These are phyloP conservation scores for Pseudoatta argentina DNA, from an alignment of 1,140 invertebrate species.

Conservation along the genomic window DNA sequence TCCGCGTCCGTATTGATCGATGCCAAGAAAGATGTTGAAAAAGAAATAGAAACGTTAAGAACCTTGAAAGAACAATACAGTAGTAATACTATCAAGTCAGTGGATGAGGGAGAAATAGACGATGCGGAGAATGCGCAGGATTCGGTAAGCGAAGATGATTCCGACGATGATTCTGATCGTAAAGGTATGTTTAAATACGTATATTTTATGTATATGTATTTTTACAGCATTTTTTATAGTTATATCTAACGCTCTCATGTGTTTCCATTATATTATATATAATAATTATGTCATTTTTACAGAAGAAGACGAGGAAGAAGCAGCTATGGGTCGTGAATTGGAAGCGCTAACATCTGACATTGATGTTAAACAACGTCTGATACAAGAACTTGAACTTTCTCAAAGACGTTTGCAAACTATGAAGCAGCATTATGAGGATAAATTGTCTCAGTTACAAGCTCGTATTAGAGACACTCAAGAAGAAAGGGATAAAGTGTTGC, in stretches of 20 bases:
- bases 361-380: conserved; percentile 96
- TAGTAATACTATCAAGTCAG: conserved; percentile 76
- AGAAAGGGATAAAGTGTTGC: conserved; percentile 97
- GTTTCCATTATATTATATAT: not conserved
- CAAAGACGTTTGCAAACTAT: conserved; percentile 94
- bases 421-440: conserved; percentile 97
- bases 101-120: conserved; percentile 83
- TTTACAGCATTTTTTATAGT: not conserved
- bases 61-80: conserved; percentile 82
- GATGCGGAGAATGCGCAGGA: conserved; percentile 87
- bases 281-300: conserved; percentile 52
- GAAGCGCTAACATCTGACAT: conserved; percentile 96
- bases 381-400: conserved; percentile 96
- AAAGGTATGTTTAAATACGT: conserved; percentile 77
- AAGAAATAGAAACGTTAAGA: conserved; percentile 86
- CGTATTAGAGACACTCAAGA: conserved; percentile 96
- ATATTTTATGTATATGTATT: not conserved
- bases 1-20: conserved; percentile 87
- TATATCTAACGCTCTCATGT: not conserved
- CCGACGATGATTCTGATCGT: conserved; percentile 88
- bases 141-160: conserved; percentile 88
- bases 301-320: conserved; percentile 86
- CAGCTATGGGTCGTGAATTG: conserved; percentile 89
- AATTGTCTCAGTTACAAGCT: conserved; percentile 94
- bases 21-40: conserved; percentile 90